Evolutionary conservation across 2,797 vertebrate species (phyloP), one percentile per base, ranked within the genome.

Genomic region (Myripristis murdjan): DNA sequence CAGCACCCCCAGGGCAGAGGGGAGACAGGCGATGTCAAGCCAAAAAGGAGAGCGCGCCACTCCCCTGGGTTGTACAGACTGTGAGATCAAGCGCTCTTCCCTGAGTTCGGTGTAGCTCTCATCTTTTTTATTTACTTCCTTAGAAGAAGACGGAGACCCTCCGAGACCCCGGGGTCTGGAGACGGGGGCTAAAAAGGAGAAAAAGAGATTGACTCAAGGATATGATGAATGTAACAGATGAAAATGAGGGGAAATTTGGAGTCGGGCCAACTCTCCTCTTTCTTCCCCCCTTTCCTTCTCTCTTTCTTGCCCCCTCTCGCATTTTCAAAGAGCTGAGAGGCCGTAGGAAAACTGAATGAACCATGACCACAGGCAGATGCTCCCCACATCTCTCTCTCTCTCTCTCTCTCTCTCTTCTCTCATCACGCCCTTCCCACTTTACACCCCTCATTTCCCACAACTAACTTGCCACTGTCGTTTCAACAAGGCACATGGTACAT

Each of bases 321-420:
- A 88, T 93, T 96, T 95, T 95, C 93, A 95, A 95, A 95, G 90
- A 88, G 87, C 78, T 35, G 76, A 85, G 88, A 91, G 91, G 89
- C 89, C 88, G 89, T 74, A 73, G 85, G 89, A 78, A 88, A 85
- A 90, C 83, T 90, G 88, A 95, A 87, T 91, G 90, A 93, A 91
- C 87, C 90, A 90, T 91, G 90, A 89, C 89, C 93, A 89, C 84
- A 77, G 89, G 81, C 89, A 90, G 90, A 90, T 89, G 92, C 88
- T 89, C 69, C 88, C 78, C 83, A 85, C 82, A 80, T 83, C 71
- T 79, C 64, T 41, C 69, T 57, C 79, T 35, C 75, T 76, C 61
- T 41, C 41, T 57, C 76, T 69, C 73, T 65, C 80, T 85, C 70
- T 54, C 41, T 33, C 33, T 37, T 61, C 55, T 87, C 48, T 87